Base-by-base conservation (phyloP, 2,888 invertebrate species). In the Drosophila acutilabella region DNA sequence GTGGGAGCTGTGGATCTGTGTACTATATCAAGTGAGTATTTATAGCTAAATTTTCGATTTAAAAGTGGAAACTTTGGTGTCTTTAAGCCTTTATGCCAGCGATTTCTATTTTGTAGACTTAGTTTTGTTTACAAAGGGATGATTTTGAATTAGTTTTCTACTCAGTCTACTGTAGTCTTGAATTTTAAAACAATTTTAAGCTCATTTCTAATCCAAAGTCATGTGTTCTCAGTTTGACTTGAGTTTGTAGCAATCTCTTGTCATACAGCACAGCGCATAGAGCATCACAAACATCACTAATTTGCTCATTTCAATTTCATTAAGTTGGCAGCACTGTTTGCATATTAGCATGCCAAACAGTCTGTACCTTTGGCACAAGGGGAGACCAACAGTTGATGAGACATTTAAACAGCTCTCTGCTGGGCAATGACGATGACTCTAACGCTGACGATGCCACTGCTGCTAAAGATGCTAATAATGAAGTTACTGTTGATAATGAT, bases 291-390 rank as follows among this genome's bases (percentile, higher is more conserved):
- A 74, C 74, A 74, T 59, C 42, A 54, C 88, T 82, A 82, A 82
- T 83, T 85, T 83, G 86, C 88, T 85, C 82, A 86, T 83, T 83
- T 88, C 88, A 83, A 83, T 83, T 83, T 83, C 82, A 83, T 83
- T 83, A 88, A 82, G 88, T 88, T 83, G 83, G 86, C 86, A 80
- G 71, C 78, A 56, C 86, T 88, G 83, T 83, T 88, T 80, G 88
- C 88, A 72, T 86, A 82, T 82, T 88, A 88, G 82, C 86, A 81
- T 75, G 64, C 79, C 88, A 82, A 87, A 84, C 84, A 83, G 62
- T 57, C 68, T 56, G 57, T 44, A 44, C 50, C 64, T 52, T 44
- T 40, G 48, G n/a, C 50, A 40, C 30, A 42, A 45, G 44, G 50
- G 48, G 36, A 40, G 36, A 18, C 56, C 45, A 61, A 79, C 80